These are phyloP conservation scores for Grapholita molesta DNA, from an alignment of 1,140 invertebrate species.

Conservation along the genomic window DNA sequence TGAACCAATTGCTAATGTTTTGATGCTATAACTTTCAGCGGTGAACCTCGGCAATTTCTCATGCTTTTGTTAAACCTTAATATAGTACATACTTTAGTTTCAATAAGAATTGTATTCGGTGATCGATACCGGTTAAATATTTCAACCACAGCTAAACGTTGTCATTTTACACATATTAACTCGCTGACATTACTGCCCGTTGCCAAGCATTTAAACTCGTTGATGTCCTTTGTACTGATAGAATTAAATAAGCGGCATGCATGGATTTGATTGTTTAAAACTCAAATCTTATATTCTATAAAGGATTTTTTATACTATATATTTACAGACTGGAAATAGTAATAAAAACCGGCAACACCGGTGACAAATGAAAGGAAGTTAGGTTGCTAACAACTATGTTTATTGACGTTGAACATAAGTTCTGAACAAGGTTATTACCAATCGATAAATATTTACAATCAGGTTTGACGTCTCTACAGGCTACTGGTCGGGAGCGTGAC, in stretches of 20 bases:
- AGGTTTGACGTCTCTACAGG: slow-evolving; percentile 34
- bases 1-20: neutral
- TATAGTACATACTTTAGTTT: no score
- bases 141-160: no score
- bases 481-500: slow-evolving; percentile 68
- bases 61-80: neutral
- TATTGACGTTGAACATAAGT: neutral
- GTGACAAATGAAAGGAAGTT: neutral
- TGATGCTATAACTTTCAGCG: neutral
- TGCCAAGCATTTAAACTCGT: neutral
- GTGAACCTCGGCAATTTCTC: neutral
- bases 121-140: no score
- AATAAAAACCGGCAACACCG: no score
- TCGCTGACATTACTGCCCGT: no score
- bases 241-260: neutral
- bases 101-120: no score
- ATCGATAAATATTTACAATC: slow-evolving; percentile 28
- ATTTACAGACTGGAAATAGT: no score
- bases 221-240: neutral
- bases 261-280: no score
- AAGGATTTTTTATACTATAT: no score
- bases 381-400: no score
- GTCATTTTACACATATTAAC: no score
- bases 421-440: neutral
- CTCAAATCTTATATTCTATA: no score